These are phyloP conservation scores for Gymnosoma rotundatum DNA, from an alignment of 2,888 invertebrate genomes.

Conservation along the genomic window DNA sequence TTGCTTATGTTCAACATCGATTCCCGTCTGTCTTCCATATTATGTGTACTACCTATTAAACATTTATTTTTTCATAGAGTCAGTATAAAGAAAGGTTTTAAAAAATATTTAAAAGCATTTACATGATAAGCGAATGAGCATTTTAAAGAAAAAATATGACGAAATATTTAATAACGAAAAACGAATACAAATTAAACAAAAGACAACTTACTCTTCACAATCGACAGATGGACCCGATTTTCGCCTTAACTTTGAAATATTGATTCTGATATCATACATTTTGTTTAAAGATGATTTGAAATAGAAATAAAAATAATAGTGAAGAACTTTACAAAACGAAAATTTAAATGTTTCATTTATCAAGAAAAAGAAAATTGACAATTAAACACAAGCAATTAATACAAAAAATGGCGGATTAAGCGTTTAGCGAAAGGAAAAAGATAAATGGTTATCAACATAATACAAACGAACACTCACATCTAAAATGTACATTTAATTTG, in stretches of 20 bases:
- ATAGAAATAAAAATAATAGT: constrained; percentile 69
- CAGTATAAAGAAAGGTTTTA: too few species aligned
- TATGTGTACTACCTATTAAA: too few species aligned
- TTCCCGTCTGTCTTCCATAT: too few species aligned
- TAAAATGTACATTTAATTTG: not conserved
- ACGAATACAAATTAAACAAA: constrained; percentile 30
- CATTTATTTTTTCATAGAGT: too few species aligned
- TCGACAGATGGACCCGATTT: constrained; percentile 79
- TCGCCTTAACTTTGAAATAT: constrained; percentile 79
- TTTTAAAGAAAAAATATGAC: not conserved
- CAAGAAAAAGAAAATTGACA: constrained; percentile 3
- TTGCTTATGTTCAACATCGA: too few species aligned
- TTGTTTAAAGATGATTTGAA: constrained; percentile 64
- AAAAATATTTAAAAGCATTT: too few species aligned
- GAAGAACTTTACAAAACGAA: constrained; percentile 70
- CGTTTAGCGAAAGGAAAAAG: not conserved
- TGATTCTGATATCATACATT: constrained; percentile 76
- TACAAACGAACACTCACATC: not conserved
- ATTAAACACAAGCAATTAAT: constrained; percentile 51
- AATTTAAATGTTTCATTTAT: constrained; percentile 67
- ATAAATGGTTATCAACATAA: constrained; percentile 1
- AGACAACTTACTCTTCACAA: constrained; percentile 80
- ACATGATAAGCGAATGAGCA: too few species aligned
- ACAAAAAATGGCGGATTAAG: constrained; percentile 18
- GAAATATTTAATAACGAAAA: constrained; percentile 12